Percentiles rank a stretch among this genome's conserved stretches.
Evolutionary conservation across 2,113 vertebrate species (phyloP).

Genomic region (Mystacornis crossleyi): DNA sequence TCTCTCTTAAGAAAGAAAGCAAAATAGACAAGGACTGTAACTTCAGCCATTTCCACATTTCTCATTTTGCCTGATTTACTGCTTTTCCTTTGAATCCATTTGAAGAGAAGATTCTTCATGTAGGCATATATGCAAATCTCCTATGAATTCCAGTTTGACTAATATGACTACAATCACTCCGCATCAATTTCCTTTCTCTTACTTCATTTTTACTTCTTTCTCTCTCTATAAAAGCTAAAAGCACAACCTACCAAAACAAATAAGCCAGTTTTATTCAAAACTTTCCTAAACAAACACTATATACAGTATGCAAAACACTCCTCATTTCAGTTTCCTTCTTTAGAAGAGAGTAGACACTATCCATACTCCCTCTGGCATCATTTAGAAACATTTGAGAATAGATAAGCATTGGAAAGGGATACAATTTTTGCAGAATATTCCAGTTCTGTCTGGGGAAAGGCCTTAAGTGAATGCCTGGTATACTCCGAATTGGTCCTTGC

Average conservation of each 20-base stretch:
- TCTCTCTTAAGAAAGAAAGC: neutral
- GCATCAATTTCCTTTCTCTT: neutral
- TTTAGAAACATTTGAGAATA: neutral
- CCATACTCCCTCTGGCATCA: neutral
- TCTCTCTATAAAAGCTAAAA: neutral
- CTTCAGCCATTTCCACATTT: neutral
- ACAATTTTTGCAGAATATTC: neutral
- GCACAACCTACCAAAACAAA: neutral
- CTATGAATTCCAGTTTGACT: neutral
- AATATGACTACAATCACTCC: neutral
- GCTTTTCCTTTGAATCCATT: neutral
- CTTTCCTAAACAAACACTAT: neutral
- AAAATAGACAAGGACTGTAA: neutral
- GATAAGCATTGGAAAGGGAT: neutral
- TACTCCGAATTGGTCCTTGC: neutral
- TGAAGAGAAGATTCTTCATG: neutral
- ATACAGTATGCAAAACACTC: neutral
- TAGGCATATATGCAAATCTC: neutral
- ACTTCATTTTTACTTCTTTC: neutral
- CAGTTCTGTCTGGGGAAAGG: neutral
- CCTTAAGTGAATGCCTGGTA: neutral
- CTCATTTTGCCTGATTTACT: neutral
- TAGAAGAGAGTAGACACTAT: neutral
- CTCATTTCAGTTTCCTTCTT: neutral
- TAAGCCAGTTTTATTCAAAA: neutral